A percentile compares a stretch with the other conserved stretches of the same genome.
These are phyloP conservation scores for Prosopocoilus inquinatus DNA, from an alignment of 2,888 invertebrate species.

Conservation along the genomic window DNA sequence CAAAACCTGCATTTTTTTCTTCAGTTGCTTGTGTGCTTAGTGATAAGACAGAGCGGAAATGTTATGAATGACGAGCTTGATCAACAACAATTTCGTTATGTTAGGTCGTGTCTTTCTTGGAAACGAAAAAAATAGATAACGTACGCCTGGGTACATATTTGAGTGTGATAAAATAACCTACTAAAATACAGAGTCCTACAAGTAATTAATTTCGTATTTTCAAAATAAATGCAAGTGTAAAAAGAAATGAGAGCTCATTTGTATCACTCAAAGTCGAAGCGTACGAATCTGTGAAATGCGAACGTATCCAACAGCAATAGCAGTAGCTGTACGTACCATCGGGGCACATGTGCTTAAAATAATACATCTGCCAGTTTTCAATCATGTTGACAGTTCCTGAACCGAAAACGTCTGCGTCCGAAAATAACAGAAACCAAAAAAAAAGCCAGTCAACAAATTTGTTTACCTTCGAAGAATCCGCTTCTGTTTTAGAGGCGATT, in stretches of 20 bases:
- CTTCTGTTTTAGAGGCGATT: conserved; percentile 36
- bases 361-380: conserved; percentile 51
- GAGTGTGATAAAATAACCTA: neutral
- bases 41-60: conserved; percentile 19
- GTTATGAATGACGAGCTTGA: conserved; percentile 11
- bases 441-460: conserved; percentile 25
- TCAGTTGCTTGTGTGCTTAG: neutral
- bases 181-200: neutral
- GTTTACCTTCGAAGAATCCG: conserved; percentile 40
- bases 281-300: no score
- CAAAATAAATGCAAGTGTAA: neutral
- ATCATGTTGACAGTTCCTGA: conserved; percentile 45
- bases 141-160: conserved; percentile 10
- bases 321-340: conserved; percentile 6
- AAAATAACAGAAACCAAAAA: conserved; percentile 43
- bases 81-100: conserved; percentile 21
- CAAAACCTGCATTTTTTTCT: neutral
- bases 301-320: no score
- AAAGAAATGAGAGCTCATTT: no score
- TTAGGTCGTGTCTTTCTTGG: conserved; percentile 22
- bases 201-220: neutral
- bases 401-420: conserved; percentile 26
- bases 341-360: conserved; percentile 49
- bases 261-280: no score
- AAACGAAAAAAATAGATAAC: conserved; percentile 13